Evolutionary conservation across 2,113 vertebrate species (phyloP), one percentile per base, ranked within the genome.

Genomic region (Prochilodus magdalenae): DNA sequence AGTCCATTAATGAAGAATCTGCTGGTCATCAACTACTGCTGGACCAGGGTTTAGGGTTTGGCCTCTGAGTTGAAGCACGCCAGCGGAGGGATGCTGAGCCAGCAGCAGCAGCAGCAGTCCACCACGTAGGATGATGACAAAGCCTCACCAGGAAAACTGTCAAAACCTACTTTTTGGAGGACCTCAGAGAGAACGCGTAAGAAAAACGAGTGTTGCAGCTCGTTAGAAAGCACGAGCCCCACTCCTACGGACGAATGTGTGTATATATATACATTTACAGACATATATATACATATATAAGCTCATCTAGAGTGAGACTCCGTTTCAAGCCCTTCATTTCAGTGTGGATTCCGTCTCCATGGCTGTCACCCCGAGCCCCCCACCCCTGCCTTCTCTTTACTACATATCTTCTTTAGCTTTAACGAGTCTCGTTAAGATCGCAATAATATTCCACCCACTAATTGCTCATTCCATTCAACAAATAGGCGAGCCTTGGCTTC

Each of bases 381-480:
- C 90, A 91, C 87, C 75, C 87, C 89, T 82, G 88, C 86, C 88
- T 90, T 92, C 93, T 93, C 91, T 88, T 89, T 88, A 91, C 93
- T 91, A 92, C 93, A 91, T 95, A 92, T 94, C 93, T 94, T 92
- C 93, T 93, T 94, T 92, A 93, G 93, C 94, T 94, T 94, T 95
- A 95, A 94, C 92, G 91, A 95, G 93, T 91, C 92, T 96, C 92
- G 95, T 94, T 94, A 96, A 96, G 95, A 96, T 95, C 93, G 92
- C 95, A 95, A 95, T 95, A 95, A 95, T 95, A 95, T 95, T 95
- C 93, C 94, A 95, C 93, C 94, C 92, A 94, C 95, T 95, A 96
- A 98, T 95, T 96, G 95, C 94, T 95, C 96, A 94, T 95, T 96
- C 95, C 94, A 95, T 95, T 95, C 95, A 96, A 94, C 93, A 95